Evolutionary conservation across 2,888 invertebrate species (phyloP).

Genomic region (Tipula confusa): DNA sequence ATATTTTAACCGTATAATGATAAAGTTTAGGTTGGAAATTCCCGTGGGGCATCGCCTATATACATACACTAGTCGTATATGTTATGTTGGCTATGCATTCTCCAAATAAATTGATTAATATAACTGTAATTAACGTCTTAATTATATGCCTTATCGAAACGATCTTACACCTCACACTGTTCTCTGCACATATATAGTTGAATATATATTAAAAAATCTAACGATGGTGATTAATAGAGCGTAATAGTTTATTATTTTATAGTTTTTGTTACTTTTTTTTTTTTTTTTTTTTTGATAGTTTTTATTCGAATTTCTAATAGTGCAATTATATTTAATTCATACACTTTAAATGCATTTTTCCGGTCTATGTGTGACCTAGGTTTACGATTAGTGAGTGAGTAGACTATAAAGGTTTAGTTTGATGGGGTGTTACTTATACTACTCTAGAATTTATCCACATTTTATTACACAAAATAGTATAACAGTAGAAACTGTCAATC

Average conservation of each 20-base stretch:
- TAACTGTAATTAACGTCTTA: not conserved
- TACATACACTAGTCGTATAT: no score
- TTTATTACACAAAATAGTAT: no score
- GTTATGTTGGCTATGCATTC: not conserved
- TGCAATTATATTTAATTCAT: no score
- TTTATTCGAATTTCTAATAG: no score
- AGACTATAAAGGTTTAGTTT: no score
- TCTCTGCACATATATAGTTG: not conserved
- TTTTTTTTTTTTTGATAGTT: no score
- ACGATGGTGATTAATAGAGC: conserved; percentile 20
- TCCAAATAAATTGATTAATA: not conserved
- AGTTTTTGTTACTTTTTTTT: not conserved
- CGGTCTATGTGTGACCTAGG: not conserved
- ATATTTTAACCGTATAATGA: not conserved
- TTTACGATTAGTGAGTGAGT: not conserved
- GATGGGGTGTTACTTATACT: no score
- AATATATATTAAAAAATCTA: no score
- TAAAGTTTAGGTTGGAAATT: not conserved
- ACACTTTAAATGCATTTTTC: not conserved
- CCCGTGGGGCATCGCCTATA: not conserved
- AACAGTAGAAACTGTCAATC: no score
- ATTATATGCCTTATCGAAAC: not conserved
- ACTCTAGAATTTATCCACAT: no score
- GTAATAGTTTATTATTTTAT: not conserved
- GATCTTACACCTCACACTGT: not conserved